Conservation (phyloP, 2,888 invertebrate species). For the Apotomis turbidana region DNA sequence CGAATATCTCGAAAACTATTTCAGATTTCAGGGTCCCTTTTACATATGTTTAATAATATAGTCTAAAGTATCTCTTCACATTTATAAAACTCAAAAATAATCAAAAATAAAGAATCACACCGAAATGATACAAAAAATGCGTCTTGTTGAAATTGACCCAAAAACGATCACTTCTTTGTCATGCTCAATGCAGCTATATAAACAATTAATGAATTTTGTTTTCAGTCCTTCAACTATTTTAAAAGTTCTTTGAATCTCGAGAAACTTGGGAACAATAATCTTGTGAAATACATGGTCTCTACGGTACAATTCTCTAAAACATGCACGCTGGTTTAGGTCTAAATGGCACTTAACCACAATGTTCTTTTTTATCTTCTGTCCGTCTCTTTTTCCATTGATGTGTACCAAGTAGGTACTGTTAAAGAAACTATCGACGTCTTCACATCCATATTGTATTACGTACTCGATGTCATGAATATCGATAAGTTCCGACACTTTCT, state of each 20-base stretch:
- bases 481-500: conserved; percentile 57
- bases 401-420: conserved; percentile 58
- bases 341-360: conserved; percentile 65
- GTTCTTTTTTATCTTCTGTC: conserved; percentile 56
- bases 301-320: conserved; percentile 61
- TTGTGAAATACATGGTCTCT: conserved; percentile 61
- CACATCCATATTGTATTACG: conserved; percentile 55
- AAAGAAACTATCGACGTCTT: conserved; percentile 62
- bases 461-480: conserved; percentile 56
- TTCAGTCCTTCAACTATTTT: conserved; percentile 66
- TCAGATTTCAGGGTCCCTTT: no score
- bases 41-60: no score
- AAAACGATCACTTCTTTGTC: conserved; percentile 62
- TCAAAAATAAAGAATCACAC: no score
- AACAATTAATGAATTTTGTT: conserved; percentile 68
- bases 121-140: no score
- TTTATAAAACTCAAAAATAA: no score
- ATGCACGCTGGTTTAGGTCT: conserved; percentile 54
- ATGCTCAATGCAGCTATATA: conserved; percentile 56
- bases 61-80: no score
- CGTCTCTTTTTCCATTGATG: conserved; percentile 58
- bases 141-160: no score
- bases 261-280: conserved; percentile 55
- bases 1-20: no score
- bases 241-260: conserved; percentile 60